Base-by-base conservation (phyloP, 2,113 vertebrate genomes). In the Noctilio leporinus region DNA sequence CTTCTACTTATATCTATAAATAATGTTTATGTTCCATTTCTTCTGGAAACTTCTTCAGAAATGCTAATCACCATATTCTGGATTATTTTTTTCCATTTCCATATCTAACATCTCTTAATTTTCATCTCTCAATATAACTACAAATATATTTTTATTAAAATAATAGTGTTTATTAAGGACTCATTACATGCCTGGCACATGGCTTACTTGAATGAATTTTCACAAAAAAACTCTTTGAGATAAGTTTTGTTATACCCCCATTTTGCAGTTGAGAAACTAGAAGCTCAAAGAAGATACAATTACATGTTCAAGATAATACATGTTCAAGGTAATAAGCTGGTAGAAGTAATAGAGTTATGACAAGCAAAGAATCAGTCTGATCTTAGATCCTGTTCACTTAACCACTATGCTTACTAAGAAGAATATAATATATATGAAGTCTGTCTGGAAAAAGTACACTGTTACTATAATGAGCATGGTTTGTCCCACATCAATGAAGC, bases 31-130 rank as follows among this genome's bases (percentile, higher is more conserved):
- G 47, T 76, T 72, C 28, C 38, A 57, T 76, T 86, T 83, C 5
- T 70, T 96, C 26, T 84, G 87, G 9, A 95, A 67, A 59, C 26
- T 64, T 89, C 30, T 77, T 16, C 30, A 89, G 43, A 95, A 86
- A 73, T 30, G 24, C 10, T 47, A 82, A 0, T 57, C 30, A 92
- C 38, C 30, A 22, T 22, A 20, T 57, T 16, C 40, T 87, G 19
- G 28, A 57, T 85, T 85, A 62, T 38, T 57, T 26, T 62, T 91
- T 94, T 35, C 55, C 45, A 30, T 86, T 28, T 85, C 59, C 35
- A 80, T 28, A 80, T 73, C 14, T 85, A 91, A 80, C 3, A 51
- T 43, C 28, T 91, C 57, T 86, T 76, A 53, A 88, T 83, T 94
- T 84, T 86, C 40, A 75, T 53, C 14, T 84, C 53, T 86, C 24